These are phyloP conservation scores for Caerostris darwini DNA, from an alignment of 1,140 invertebrate genomes.

Conservation along the genomic window DNA sequence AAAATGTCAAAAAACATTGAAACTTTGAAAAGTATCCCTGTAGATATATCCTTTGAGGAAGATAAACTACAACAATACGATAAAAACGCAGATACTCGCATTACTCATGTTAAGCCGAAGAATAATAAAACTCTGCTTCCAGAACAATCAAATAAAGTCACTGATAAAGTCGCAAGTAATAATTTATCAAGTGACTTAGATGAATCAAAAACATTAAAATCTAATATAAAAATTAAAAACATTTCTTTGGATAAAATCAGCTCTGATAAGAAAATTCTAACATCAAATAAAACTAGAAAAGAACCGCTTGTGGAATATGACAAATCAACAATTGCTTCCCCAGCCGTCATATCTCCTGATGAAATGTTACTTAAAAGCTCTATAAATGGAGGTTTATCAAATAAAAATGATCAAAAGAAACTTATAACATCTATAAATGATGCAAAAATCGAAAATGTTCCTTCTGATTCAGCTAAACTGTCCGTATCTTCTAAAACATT, in stretches of 20 bases:
- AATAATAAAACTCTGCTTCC: not conserved
- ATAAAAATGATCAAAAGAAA: not conserved
- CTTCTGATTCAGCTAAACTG: not conserved
- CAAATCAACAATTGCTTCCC: not conserved
- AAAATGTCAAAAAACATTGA: no score
- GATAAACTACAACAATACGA: no score
- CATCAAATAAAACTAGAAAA: not conserved
- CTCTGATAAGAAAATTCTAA: not conserved
- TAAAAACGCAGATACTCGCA: no score
- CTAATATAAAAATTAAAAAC: not conserved
- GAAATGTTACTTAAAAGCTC: not conserved
- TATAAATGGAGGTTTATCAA: not conserved
- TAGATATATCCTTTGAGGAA: no score
- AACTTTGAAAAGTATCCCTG: no score
- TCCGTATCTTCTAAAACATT: not conserved
- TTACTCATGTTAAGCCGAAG: no score
- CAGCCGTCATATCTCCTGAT: not conserved
- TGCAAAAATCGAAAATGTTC: not conserved
- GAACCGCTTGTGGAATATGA: not conserved
- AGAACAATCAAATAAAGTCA: not conserved
- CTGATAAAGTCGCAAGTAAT: not conserved
- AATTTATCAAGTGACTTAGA: not conserved
- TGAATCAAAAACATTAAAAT: not conserved
- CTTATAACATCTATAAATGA: not conserved
- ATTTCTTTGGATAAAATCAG: not conserved